These are phyloP conservation scores for Danio tinwini DNA, from an alignment of 2,797 vertebrate genomes.

Conservation along the genomic window DNA sequence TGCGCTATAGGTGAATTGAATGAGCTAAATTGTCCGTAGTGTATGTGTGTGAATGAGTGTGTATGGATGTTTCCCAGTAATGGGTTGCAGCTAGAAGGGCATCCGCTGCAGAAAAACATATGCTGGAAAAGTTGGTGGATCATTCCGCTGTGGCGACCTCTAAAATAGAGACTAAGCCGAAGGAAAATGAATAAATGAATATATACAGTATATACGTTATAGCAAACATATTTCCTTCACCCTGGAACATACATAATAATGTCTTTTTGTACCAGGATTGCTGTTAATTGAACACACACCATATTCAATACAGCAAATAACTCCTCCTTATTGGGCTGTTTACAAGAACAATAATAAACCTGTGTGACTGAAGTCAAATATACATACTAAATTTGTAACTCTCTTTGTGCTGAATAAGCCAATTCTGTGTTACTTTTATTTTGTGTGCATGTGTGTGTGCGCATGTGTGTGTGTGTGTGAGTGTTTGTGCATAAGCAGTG, in stretches of 20 bases:
- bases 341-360: conserved; percentile 10
- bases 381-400: not conserved
- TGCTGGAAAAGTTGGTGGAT: too few relatives aligned
- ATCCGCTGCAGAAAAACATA: too few relatives aligned
- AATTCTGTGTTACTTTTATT: conserved; percentile 23
- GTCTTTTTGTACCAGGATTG: not conserved
- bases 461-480: too few relatives aligned
- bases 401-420: conserved; percentile 6
- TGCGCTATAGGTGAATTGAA: too few relatives aligned
- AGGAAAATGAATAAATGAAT: too few relatives aligned
- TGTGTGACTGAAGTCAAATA: conserved; percentile 22
- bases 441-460: conserved; percentile 23
- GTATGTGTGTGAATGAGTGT: too few relatives aligned
- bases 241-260: not conserved
- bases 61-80: too few relatives aligned
- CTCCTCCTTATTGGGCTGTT: not conserved
- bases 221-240: not conserved
- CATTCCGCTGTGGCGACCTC: too few relatives aligned
- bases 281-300: not conserved
- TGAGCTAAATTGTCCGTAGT: too few relatives aligned
- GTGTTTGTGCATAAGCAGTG: conserved; percentile 3
- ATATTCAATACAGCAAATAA: not conserved
- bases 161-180: too few relatives aligned
- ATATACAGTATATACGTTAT: too few relatives aligned
- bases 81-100: too few relatives aligned